Percentiles rank a stretch among this genome's conserved stretches.
Evolutionary conservation across 2,113 vertebrate genomes (phyloP).

Genomic region (Hemiprocne comata): DNA sequence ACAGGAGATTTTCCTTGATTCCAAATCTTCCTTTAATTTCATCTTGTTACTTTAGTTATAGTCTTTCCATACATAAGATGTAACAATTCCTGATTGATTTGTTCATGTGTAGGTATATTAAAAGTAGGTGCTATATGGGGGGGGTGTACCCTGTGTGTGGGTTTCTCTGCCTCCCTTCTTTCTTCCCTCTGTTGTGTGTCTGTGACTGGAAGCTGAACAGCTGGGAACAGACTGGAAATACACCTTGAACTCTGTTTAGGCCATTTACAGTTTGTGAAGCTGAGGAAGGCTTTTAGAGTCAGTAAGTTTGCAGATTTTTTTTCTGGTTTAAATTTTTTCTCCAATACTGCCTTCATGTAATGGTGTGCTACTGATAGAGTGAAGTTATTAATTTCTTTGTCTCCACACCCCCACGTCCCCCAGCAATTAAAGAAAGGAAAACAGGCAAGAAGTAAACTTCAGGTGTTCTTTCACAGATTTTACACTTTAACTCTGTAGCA

Average conservation of each 20-base stretch:
- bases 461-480: conserved; percentile 30
- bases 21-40: neutral
- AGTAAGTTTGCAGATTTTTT: neutral
- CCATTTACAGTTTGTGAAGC: neutral
- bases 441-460: conserved; percentile 3
- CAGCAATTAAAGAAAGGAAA: conserved; percentile 8
- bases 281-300: neutral
- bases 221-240: neutral
- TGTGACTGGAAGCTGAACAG: neutral
- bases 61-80: neutral
- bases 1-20: neutral
- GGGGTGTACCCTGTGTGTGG: neutral
- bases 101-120: neutral
- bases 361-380: neutral
- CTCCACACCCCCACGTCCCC: neutral
- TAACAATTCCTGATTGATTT: neutral
- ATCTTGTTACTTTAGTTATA: neutral
- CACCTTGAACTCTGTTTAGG: neutral
- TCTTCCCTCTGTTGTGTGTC: neutral
- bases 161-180: neutral
- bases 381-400: neutral
- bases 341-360: neutral
- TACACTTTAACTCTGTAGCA: conserved; percentile 24
- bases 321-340: neutral
- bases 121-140: neutral